These are phyloP conservation scores for Temnothorax ravouxi DNA, from an alignment of 2,888 invertebrate genomes.

Conservation along the genomic window DNA sequence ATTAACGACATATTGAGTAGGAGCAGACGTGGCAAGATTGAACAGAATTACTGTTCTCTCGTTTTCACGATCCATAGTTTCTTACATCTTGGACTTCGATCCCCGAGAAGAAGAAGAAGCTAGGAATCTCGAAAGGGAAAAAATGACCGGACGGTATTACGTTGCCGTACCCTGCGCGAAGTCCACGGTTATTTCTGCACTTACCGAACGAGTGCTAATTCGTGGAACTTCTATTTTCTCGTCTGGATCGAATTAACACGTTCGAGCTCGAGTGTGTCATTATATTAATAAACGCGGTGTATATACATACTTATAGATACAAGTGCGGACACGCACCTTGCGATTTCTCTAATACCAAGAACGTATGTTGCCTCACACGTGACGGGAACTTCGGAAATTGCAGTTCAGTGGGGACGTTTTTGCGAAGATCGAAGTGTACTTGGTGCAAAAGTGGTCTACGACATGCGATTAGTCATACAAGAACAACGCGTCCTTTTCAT, in stretches of 20 bases:
- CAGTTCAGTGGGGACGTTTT: not conserved
- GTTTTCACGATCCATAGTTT: not conserved
- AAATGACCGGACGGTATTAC: conserved; percentile 12
- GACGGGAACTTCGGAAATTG: conserved; percentile 13
- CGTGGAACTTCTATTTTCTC: conserved; percentile 15
- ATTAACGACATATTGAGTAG: too few relatives aligned
- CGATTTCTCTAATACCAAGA: conserved; percentile 4
- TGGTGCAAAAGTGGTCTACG: not conserved
- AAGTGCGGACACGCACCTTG: not conserved
- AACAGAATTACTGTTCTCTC: not conserved
- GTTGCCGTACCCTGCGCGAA: not conserved
- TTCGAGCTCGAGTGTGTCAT: not conserved
- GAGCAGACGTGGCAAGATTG: not conserved
- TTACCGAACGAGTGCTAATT: conserved; percentile 28
- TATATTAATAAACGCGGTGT: not conserved
- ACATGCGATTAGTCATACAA: conserved; percentile 28
- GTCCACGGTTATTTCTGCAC: conserved; percentile 1
- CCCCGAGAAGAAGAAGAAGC: not conserved
- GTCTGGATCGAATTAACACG: conserved; percentile 26
- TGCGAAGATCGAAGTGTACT: not conserved
- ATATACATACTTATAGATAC: not conserved
- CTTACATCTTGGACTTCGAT: conserved; percentile 5
- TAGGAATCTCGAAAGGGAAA: not conserved
- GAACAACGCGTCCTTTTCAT: not conserved
- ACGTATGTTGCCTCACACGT: conserved; percentile 9